These are phyloP conservation scores for Sthenelais limicola DNA, from an alignment of 2,888 invertebrate species.

Conservation along the genomic window DNA sequence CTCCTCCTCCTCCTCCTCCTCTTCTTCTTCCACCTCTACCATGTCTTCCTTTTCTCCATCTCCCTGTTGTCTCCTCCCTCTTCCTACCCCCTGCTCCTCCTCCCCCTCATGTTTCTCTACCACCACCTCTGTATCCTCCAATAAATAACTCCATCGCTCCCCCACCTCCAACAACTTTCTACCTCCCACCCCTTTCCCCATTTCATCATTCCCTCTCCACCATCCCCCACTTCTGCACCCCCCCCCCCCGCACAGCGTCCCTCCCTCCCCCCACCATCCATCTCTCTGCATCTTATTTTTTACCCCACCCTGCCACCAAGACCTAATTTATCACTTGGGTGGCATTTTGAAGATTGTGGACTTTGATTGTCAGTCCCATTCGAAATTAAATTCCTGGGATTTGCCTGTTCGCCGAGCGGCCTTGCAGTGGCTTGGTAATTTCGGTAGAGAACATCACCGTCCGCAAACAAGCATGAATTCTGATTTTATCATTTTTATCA, in stretches of 20 bases:
- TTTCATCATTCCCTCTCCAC: neutral
- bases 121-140: neutral
- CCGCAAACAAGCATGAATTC: too few species aligned
- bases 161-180: conserved; percentile 3
- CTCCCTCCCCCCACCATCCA: neutral
- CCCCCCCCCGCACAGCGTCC: neutral
- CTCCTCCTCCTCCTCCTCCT: neutral
- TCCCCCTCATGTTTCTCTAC: neutral
- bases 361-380: conserved; percentile 32
- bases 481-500: too few species aligned
- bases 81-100: neutral
- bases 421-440: too few species aligned
- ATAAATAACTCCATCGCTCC: neutral
- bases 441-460: too few species aligned
- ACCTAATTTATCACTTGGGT: conserved; percentile 39
- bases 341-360: conserved; percentile 39
- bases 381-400: conserved; percentile 30
- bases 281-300: neutral
- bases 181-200: neutral
- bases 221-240: neutral
- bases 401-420: conserved; percentile 18
- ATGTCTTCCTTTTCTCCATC: neutral
- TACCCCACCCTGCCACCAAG: neutral
- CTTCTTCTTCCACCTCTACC: neutral
- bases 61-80: neutral